Evolutionary conservation across 2,113 vertebrate genomes (phyloP).

Genomic region (Leucoraja erinaceus): DNA sequence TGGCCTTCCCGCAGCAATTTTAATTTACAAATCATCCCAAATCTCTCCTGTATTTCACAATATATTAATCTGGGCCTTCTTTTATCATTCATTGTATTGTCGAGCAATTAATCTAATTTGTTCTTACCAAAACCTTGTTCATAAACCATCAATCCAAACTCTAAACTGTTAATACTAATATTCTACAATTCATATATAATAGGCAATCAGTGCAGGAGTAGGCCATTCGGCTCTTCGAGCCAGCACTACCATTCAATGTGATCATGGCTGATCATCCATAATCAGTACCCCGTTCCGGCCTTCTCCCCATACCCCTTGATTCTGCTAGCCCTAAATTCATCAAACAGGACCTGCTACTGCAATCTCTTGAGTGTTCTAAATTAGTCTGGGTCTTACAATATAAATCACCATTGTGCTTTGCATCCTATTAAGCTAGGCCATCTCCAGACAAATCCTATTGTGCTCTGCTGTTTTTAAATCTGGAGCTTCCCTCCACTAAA

Average conservation of each 20-base stretch:
- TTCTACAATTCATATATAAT: not conserved
- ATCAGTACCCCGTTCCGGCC: too few species aligned
- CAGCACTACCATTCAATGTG: too few species aligned
- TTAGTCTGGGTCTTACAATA: not conserved
- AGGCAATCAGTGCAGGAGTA: too few species aligned
- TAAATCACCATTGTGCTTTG: not conserved
- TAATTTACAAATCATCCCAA: not conserved
- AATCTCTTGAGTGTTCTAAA: not conserved
- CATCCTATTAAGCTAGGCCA: not conserved
- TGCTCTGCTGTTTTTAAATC: not conserved
- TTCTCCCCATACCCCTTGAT: too few species aligned
- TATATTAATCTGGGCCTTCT: not conserved
- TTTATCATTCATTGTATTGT: not conserved
- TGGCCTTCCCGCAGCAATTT: not conserved
- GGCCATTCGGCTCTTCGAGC: too few species aligned
- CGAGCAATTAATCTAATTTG: not conserved
- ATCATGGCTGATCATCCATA: too few species aligned
- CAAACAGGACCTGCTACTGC: not conserved
- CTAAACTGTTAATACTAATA: not conserved
- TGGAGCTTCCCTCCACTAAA: not conserved
- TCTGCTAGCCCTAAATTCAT: not conserved
- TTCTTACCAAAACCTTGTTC: not conserved
- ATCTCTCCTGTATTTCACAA: not conserved
- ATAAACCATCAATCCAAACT: not conserved
- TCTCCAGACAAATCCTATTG: not conserved